Evolutionary conservation across 53 echinoderm and acorn worm species (phyloP).

Genomic region (Zoroaster sp.): DNA sequence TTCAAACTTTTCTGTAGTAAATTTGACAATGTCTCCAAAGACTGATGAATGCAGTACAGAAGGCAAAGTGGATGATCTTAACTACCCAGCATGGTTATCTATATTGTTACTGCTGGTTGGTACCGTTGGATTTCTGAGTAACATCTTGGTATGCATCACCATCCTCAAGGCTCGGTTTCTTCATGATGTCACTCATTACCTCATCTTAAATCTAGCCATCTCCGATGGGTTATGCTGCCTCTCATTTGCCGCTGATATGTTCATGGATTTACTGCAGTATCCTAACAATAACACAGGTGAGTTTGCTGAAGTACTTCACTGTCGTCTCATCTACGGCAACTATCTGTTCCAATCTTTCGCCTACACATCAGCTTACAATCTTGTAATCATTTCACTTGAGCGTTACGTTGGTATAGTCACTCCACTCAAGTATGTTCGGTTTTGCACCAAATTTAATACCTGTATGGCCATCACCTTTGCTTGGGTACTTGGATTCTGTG

Average conservation of each 20-base stretch:
- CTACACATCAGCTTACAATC: conserved; percentile 29
- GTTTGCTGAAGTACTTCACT: conserved; percentile 4
- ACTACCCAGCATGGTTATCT: conserved; percentile 13
- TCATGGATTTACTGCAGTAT: conserved; percentile 26
- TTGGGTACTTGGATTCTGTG: conserved; percentile 23
- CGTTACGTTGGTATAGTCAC: conserved; percentile 11
- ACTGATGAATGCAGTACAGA: no score
- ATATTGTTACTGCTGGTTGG: conserved; percentile 3
- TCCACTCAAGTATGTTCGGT: conserved; percentile 5
- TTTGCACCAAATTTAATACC: background rate
- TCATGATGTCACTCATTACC: conserved; percentile 30
- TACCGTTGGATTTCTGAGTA: conserved; percentile 18
- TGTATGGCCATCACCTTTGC: background rate
- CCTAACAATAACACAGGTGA: background rate
- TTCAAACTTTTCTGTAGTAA: background rate
- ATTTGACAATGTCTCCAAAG: background rate
- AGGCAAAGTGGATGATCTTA: no score
- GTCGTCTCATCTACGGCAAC: conserved; percentile 31
- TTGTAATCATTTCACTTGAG: conserved; percentile 13
- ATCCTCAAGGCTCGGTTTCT: conserved; percentile 10
- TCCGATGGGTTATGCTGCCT: conserved; percentile 27
- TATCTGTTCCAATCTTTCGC: conserved; percentile 30
- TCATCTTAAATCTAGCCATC: conserved; percentile 38
- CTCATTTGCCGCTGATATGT: background rate
- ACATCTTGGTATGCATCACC: conserved; percentile 34